Percentiles rank a stretch among this genome's conserved stretches.
These are phyloP conservation scores for Apodemia duryi DNA, from an alignment of 2,888 invertebrate genomes.

Conservation along the genomic window DNA sequence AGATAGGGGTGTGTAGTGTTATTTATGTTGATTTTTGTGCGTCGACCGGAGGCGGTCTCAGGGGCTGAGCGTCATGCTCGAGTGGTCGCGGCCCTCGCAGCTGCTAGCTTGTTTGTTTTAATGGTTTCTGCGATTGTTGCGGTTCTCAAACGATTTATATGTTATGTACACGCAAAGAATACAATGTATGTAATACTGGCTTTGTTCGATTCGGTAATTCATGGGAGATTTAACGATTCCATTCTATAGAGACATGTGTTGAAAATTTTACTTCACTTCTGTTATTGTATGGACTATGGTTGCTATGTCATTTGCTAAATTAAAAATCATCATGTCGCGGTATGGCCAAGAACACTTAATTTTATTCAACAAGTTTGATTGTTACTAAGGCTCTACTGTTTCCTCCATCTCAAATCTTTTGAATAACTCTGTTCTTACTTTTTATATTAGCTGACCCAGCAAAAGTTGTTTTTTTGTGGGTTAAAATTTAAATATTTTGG, in stretches of 20 bases:
- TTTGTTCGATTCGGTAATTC: slow-evolving; percentile 40
- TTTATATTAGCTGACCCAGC: too few species aligned
- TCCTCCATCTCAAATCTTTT: too few species aligned
- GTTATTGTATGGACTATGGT: not conserved
- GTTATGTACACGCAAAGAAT: slow-evolving; percentile 49
- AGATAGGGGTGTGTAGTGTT: slow-evolving; percentile 79
- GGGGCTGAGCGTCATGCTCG: slow-evolving; percentile 65
- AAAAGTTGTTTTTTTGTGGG: too few species aligned
- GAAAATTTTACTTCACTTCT: slow-evolving; percentile 9
- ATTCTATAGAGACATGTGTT: slow-evolving; percentile 23
- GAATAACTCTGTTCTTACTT: too few species aligned
- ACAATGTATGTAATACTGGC: slow-evolving; percentile 34
- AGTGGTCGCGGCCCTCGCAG: slow-evolving; percentile 61
- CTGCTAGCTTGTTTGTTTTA: slow-evolving; percentile 72
- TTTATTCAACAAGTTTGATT: too few species aligned
- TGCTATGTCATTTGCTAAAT: not conserved
- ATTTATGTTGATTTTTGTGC: slow-evolving; percentile 78
- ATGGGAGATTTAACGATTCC: slow-evolving; percentile 58
- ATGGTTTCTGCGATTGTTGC: slow-evolving; percentile 65
- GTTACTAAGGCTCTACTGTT: too few species aligned
- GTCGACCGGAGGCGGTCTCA: slow-evolving; percentile 63
- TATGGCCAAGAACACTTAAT: too few species aligned
- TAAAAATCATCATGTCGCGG: too few species aligned
- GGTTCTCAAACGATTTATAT: slow-evolving; percentile 47
- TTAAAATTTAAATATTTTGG: too few species aligned